These are phyloP conservation scores for Lophochroa leadbeateri DNA, from an alignment of 2,113 vertebrate species.

Conservation along the genomic window DNA sequence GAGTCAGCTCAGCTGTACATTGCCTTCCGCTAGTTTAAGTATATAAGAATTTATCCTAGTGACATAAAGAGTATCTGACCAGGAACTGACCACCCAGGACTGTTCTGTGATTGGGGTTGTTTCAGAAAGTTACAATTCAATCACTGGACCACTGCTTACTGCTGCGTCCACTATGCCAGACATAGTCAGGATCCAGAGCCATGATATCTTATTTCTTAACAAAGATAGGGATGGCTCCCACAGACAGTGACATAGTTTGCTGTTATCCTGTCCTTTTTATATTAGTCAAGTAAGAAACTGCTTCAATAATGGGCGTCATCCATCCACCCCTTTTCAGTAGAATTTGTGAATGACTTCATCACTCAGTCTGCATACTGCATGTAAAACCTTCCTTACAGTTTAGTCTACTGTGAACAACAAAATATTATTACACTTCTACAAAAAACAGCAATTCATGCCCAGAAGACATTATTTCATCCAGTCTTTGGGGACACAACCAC, in stretches of 20 bases:
- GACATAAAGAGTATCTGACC: not conserved
- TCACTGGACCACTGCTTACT: not conserved
- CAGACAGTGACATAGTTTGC: not conserved
- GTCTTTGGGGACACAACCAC: slow-evolving; percentile 8
- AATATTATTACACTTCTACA: not conserved
- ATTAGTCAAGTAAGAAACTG: not conserved
- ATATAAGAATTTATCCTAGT: not conserved
- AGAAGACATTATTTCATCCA: slow-evolving; percentile 38
- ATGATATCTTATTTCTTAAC: not conserved
- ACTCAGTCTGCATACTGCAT: not conserved
- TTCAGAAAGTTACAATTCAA: not conserved
- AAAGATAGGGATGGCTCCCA: not conserved
- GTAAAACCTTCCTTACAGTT: not conserved
- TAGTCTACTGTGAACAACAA: slow-evolving; percentile 1
- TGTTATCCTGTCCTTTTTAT: not conserved
- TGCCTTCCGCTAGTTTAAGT: not conserved
- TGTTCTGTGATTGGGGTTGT: not conserved
- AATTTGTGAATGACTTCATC: slow-evolving; percentile 3
- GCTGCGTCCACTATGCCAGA: not conserved
- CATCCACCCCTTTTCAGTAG: not conserved
- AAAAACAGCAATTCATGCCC: not conserved
- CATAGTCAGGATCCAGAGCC: not conserved
- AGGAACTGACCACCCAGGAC: not conserved
- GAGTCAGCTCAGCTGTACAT: not conserved
- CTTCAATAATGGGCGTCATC: not conserved